Evolutionary conservation across 1,140 invertebrate species (phyloP).

Genomic region (Arion vulgaris): DNA sequence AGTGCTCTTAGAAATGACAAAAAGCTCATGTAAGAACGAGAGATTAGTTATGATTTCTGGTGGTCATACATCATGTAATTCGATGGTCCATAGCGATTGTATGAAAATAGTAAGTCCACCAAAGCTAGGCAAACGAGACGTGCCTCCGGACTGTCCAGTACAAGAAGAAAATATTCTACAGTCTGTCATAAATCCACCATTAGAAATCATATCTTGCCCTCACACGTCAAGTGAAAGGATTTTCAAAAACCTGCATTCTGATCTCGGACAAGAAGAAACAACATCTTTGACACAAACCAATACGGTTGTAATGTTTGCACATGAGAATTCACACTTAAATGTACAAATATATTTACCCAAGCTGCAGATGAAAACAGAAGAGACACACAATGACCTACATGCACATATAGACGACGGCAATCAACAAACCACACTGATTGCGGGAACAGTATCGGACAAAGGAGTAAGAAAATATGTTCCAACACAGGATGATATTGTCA

Average conservation of each 20-base stretch:
- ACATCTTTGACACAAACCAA: background rate
- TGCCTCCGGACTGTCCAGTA: background rate
- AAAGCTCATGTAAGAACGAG: background rate
- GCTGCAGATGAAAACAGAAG: background rate
- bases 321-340: background rate
- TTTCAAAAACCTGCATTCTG: too few relatives aligned
- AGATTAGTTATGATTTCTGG: background rate
- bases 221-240: too few relatives aligned
- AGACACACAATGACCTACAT: background rate
- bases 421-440: too few relatives aligned
- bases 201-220: too few relatives aligned
- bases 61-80: background rate
- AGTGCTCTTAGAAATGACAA: background rate
- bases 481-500: background rate
- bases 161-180: background rate
- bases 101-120: background rate
- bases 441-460: background rate
- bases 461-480: background rate
- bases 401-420: too few relatives aligned
- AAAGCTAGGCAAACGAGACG: background rate
- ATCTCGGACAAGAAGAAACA: background rate
- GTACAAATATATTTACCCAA: background rate
- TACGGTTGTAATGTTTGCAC: background rate
- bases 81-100: background rate
- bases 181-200: background rate